Evolutionary conservation across 2,113 vertebrate species (phyloP).

Genomic region (Aepyceros melampus): DNA sequence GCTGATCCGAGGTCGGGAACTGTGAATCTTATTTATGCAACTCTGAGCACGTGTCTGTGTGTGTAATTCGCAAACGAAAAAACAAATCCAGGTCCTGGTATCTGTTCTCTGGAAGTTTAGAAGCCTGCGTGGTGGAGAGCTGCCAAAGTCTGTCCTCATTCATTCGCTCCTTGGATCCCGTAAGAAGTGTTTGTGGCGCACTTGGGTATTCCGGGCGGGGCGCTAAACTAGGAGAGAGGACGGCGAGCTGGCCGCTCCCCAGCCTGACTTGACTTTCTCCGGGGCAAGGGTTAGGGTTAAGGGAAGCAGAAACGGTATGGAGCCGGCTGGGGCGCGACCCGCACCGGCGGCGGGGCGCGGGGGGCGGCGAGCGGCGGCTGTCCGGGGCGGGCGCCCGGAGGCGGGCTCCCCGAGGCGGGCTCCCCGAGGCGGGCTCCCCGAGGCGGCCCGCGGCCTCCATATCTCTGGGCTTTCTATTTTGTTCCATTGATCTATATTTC

Average conservation of each 20-base stretch:
- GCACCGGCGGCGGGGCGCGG: not conserved
- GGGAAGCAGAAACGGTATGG: not conserved
- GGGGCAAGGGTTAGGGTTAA: not conserved
- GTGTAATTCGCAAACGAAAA: not conserved
- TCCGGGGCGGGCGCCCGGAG: not conserved
- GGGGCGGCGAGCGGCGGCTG: not conserved
- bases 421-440: too few relatives aligned
- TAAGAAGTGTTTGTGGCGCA: not conserved
- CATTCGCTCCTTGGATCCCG: not conserved
- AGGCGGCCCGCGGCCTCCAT: not conserved
- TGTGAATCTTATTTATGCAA: not conserved
- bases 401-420: not conserved
- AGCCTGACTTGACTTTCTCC: not conserved
- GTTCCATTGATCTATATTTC: too few relatives aligned
- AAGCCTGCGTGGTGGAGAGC: not conserved
- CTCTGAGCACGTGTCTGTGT: not conserved
- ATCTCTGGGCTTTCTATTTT: too few relatives aligned
- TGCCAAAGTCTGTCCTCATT: not conserved
- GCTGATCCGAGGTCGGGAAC: not conserved
- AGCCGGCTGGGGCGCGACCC: not conserved
- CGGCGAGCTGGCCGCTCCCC: not conserved
- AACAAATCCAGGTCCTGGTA: not conserved
- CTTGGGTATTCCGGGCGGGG: not conserved
- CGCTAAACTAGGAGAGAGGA: not conserved
- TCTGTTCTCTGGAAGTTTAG: not conserved